Percentiles rank a stretch among this genome's conserved stretches.
phyloP scores from a whole-genome alignment of 2,888 invertebrate species.

The Ecliptopera silaceata region DNA sequence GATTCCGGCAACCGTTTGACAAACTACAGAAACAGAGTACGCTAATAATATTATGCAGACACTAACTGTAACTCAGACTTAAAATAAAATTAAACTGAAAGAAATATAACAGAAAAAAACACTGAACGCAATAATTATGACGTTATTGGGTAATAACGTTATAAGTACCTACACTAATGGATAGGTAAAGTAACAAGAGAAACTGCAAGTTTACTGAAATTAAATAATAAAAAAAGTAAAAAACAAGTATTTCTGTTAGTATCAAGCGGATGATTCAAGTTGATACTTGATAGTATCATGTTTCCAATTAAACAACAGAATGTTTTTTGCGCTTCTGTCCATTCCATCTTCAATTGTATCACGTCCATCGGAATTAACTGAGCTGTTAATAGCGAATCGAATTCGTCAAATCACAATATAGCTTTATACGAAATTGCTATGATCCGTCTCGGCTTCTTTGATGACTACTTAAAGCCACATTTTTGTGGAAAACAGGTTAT shows the following conservation, averaged over 20 bases:
- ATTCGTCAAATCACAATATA: constrained; percentile 33
- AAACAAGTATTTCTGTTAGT: neutral
- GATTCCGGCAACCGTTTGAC: neutral
- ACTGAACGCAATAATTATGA: neutral
- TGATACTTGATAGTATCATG: constrained; percentile 1
- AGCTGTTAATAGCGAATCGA: constrained; percentile 37
- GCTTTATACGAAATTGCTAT: constrained; percentile 42
- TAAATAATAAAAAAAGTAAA: neutral
- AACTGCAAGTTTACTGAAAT: too few species aligned
- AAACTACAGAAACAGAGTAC: neutral
- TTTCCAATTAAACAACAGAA: constrained; percentile 9
- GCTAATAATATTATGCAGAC: too few species aligned
- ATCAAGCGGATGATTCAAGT: neutral
- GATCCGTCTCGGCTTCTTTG: constrained; percentile 48
- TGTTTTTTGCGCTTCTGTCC: constrained; percentile 20
- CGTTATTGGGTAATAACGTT: too few species aligned
- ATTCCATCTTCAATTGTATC: constrained; percentile 10
- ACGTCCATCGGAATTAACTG: constrained; percentile 14
- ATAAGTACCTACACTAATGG: neutral
- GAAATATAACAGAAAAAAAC: neutral
- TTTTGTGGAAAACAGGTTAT: neutral
- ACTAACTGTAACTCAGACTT: too few species aligned
- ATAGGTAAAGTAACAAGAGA: neutral
- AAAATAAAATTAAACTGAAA: neutral
- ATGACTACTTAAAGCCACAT: constrained; percentile 39